These are phyloP conservation scores for Opisthocomus hoazin DNA, from an alignment of 2,113 vertebrate species.

Conservation along the genomic window DNA sequence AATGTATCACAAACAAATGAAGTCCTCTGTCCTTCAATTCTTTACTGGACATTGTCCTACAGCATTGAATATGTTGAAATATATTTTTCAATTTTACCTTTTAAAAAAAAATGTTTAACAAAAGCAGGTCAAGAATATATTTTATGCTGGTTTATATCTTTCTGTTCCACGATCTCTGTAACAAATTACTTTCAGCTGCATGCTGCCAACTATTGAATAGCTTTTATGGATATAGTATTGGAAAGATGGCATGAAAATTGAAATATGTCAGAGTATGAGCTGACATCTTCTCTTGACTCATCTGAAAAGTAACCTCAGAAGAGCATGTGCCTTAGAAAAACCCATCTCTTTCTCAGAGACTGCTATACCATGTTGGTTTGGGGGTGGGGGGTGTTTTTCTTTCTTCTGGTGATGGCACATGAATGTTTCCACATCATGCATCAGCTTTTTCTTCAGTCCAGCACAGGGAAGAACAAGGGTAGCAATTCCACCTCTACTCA, in stretches of 20 bases:
- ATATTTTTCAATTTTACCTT: neutral
- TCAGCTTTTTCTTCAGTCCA: neutral
- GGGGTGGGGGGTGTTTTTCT: too few relatives aligned
- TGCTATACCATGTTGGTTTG: fast-evolving
- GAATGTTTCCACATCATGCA: neutral
- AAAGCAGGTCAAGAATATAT: neutral
- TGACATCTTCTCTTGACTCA: neutral
- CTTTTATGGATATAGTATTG: neutral
- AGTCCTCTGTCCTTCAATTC: neutral
- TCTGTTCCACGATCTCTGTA: neutral
- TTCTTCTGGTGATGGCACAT: neutral
- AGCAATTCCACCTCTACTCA: neutral
- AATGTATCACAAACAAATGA: neutral
- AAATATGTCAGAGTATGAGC: neutral
- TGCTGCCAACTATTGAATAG: neutral
- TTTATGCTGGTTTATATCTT: neutral
- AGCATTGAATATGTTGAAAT: neutral
- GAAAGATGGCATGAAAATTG: neutral
- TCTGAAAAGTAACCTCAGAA: neutral
- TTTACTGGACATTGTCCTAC: neutral
- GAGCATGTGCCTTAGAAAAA: neutral
- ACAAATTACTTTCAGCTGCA: neutral
- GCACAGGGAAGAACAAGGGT: neutral
- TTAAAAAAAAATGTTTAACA: neutral
- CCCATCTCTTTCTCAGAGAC: neutral